A percentile compares a stretch with the other conserved stretches of the same genome.
Conservation (phyloP, 2,888 invertebrate species). For the Thecocarcelia acutangulata region DNA sequence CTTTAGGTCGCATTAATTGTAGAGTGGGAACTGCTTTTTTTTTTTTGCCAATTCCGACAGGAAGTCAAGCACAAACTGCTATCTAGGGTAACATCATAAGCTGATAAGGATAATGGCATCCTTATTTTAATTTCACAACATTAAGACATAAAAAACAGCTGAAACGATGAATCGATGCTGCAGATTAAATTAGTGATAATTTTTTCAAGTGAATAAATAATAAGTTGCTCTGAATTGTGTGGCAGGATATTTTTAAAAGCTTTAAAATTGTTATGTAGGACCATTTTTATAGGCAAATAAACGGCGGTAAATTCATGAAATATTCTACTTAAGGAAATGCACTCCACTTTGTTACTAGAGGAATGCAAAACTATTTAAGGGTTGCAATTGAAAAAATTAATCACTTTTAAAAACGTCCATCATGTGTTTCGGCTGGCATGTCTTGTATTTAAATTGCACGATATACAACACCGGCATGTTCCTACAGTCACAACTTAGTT, state of each 20-base stretch:
- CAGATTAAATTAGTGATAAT: constrained; percentile 77
- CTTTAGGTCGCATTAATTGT: constrained; percentile 11
- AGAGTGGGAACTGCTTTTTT: constrained; percentile 22
- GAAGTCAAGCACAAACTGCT: constrained; percentile 63
- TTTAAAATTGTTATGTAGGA: not conserved
- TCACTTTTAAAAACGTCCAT: too few species aligned
- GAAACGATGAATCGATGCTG: constrained; percentile 63
- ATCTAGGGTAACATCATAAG: constrained; percentile 73
- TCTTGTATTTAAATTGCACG: too few species aligned
- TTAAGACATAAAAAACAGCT: constrained; percentile 10
- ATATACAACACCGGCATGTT: too few species aligned
- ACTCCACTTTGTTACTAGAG: too few species aligned
- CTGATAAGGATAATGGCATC: constrained; percentile 66
- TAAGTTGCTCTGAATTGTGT: constrained; percentile 59
- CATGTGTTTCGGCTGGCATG: too few species aligned
- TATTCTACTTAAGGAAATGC: too few species aligned
- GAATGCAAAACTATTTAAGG: too few species aligned
- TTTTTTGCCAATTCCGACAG: constrained; percentile 7
- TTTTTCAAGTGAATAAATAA: constrained; percentile 76
- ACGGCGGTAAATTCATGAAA: too few species aligned
- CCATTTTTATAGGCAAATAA: too few species aligned
- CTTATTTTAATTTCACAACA: constrained; percentile 31
- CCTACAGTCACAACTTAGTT: too few species aligned
- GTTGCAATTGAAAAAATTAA: too few species aligned
- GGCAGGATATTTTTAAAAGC: not conserved